These are phyloP conservation scores for Sciaenops ocellatus DNA, from an alignment of 2,797 vertebrate genomes.

Conservation along the genomic window DNA sequence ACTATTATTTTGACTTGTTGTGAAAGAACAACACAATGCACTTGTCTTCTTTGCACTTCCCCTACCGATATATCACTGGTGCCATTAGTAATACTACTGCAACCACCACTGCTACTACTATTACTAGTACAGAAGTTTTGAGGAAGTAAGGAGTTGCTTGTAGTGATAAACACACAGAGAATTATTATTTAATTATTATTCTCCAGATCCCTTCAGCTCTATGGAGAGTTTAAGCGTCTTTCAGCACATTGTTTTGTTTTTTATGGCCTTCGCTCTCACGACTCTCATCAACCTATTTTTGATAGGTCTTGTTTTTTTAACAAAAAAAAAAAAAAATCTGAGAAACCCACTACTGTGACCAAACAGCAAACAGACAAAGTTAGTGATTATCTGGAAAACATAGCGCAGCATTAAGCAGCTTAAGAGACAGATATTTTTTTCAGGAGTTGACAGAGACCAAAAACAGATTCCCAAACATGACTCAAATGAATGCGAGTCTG, in stretches of 20 bases:
- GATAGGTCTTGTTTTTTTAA: no score
- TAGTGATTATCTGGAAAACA: neutral
- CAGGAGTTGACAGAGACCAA: neutral
- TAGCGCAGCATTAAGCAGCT: neutral
- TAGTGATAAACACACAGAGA: neutral
- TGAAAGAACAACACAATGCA: slow-evolving; percentile 62
- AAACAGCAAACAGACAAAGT: neutral
- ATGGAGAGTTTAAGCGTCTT: neutral
- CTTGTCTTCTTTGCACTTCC: slow-evolving; percentile 46
- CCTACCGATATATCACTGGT: slow-evolving; percentile 3
- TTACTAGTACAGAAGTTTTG: neutral
- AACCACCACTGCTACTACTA: neutral
- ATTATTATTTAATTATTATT: neutral
- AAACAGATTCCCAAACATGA: neutral
- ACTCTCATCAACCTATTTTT: neutral
- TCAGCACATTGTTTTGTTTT: neutral
- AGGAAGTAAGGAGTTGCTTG: neutral
- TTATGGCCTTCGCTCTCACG: neutral
- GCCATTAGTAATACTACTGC: neutral
- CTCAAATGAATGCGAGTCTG: neutral
- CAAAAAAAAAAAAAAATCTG: no score
- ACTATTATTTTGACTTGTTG: slow-evolving; percentile 57
- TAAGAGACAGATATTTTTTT: neutral
- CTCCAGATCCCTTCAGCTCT: neutral
- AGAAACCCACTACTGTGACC: no score